These are phyloP conservation scores for Melanotus villosus DNA, from an alignment of 2,888 invertebrate species.

Conservation along the genomic window DNA sequence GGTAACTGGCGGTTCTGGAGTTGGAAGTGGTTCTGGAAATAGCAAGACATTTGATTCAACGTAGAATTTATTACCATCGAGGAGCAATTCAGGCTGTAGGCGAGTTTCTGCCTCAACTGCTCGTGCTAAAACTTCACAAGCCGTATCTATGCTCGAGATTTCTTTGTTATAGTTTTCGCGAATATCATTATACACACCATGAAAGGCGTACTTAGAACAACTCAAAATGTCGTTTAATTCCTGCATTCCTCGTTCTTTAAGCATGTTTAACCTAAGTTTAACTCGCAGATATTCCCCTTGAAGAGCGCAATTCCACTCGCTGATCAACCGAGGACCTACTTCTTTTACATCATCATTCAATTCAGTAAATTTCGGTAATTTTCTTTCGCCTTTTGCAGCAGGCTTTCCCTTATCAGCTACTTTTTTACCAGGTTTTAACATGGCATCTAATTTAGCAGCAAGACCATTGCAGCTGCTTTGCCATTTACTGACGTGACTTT, in stretches of 20 bases:
- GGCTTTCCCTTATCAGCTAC: neutral
- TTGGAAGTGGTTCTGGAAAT: slow-evolving; percentile 56
- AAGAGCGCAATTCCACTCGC: slow-evolving; percentile 74
- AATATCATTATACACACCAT: slow-evolving; percentile 70
- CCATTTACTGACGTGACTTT: slow-evolving; percentile 63
- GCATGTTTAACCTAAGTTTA: slow-evolving; percentile 68
- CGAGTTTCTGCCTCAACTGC: slow-evolving; percentile 68
- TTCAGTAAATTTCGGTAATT: slow-evolving; percentile 47
- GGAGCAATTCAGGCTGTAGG: slow-evolving; percentile 66
- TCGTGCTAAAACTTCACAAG: slow-evolving; percentile 57
- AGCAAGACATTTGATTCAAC: slow-evolving; percentile 62
- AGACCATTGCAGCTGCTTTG: slow-evolving; percentile 15
- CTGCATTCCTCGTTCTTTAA: slow-evolving; percentile 68
- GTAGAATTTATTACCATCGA: slow-evolving; percentile 66
- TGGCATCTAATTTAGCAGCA: slow-evolving; percentile 29
- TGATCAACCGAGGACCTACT: slow-evolving; percentile 66
- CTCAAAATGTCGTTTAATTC: slow-evolving; percentile 69
- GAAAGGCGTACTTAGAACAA: slow-evolving; percentile 70
- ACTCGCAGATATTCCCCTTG: slow-evolving; percentile 73
- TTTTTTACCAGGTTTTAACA: slow-evolving; percentile 55
- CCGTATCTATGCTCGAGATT: slow-evolving; percentile 64
- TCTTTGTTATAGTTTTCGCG: slow-evolving; percentile 64
- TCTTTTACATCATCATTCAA: slow-evolving; percentile 55
- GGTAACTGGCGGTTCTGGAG: slow-evolving; percentile 49
- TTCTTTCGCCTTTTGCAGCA: slow-evolving; percentile 18